phyloP scores from a whole-genome alignment of 2,888 invertebrate genomes.

The Ochropacha duplaris region DNA sequence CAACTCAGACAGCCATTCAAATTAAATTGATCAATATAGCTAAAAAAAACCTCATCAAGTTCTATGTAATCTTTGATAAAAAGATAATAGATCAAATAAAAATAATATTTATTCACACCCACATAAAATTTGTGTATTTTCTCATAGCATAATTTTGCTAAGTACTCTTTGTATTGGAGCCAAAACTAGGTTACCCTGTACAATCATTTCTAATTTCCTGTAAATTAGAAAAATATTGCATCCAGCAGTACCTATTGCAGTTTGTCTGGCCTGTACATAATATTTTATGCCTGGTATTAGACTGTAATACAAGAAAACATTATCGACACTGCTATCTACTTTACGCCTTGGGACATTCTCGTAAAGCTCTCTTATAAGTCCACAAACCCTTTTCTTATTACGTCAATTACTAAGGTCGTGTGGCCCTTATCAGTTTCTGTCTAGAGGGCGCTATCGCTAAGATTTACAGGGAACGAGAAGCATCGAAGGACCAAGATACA shows the following conservation, averaged over 20 bases:
- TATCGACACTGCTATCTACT: conserved; percentile 50
- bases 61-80: no score
- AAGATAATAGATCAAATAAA: no score
- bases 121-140: no score
- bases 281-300: conserved; percentile 9
- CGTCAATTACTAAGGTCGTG: conserved; percentile 75
- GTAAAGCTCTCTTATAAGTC: conserved; percentile 45
- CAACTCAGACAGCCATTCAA: background rate
- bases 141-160: no score
- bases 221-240: no score
- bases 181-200: no score
- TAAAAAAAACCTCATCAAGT: no score
- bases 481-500: conserved; percentile 16
- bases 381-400: conserved; percentile 64
- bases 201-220: no score
- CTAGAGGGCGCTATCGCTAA: conserved; percentile 58
- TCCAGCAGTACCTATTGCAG: no score
- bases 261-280: background rate
- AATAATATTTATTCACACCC: no score
- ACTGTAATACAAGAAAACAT: conserved; percentile 25
- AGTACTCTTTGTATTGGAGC: no score
- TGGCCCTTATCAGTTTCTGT: conserved; percentile 61
- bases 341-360: conserved; percentile 45
- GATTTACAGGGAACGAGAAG: conserved; percentile 66
- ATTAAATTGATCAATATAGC: no score